Evolutionary conservation across 2,888 invertebrate species (phyloP), one percentile per base, ranked within the genome.

Genomic region (Brenthis daphne): DNA sequence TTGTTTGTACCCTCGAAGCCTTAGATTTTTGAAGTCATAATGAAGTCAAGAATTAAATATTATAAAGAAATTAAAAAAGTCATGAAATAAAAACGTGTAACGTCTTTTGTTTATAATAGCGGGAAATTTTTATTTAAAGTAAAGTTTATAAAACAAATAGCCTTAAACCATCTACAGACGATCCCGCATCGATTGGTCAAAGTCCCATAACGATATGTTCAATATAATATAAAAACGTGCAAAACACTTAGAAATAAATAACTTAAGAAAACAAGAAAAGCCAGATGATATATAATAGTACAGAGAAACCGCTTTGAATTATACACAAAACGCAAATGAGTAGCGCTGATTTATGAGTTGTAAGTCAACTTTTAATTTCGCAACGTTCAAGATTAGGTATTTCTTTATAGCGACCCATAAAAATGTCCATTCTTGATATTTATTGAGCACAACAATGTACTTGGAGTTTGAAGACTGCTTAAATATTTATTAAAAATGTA

Each of bases 351-450:
- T 90, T 89, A 90, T 88, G 82, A 78, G 79, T 82, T 87, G 85
- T 85, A 86, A 84, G 83, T 81, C 82, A 83, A 85, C 82, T 89
- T 90, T 90, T 90, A 89, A 89, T 90, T 89, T 87, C 81, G 83
- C 81, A 79, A 79, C 73, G 77, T 79, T 77, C 77, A 80, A 79
- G 80, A 81, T 82, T 76, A 80, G 85, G 82, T 83, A 86, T 88
- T 87, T 83, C 82, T 85, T 85, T 78, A 76, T 77, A 77, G 77
- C 75, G 70, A 68, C 73, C 71, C 74, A 76, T 90, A 88, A 89
- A 90, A 80, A 84, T 85, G 89, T 88, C 88, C 73, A 74, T 77
- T 78, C 77, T 72, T 76, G 66, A 79, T 84, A 88, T 87, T 87
- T 88, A 88, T 86, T 77, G 79, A 77, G 73, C 68, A 68, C 71